Base-by-base conservation (phyloP, 2,888 invertebrate genomes). In the Epirrhoe tristata region DNA sequence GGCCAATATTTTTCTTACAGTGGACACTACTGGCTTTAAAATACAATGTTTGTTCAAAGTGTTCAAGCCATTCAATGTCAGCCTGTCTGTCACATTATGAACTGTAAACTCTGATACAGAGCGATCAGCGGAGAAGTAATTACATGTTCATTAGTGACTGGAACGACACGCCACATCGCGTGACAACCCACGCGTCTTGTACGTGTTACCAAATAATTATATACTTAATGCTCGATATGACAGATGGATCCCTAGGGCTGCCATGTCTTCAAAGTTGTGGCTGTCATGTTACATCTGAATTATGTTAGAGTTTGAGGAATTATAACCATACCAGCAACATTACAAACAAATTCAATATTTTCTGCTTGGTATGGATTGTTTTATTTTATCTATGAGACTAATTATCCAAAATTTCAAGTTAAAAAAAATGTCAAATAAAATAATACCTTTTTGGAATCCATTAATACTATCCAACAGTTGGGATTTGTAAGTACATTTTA, bases 61-160 rank as follows among this genome's bases (percentile, higher is more conserved):
- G 34, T 7, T 32, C 32, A 48, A 58, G 17, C 36, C 1, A 32
- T 52, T 52, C n/a, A 52, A 52, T 31, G 10, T 14, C 24, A 31
- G 17, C 24, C 16, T 32, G 8, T 32, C 46, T 31, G 32, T 31
- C 32, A 32, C n/a, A 55, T 39, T 17, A 54, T 39, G 46, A 59
- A 80, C 81, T 17, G 55, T 39, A 36, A 59, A 80, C 81, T 82
- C 81, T 81, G 76, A 77, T 77, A 76, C 70, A 71, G 74, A 79
- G 81, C 81, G 86, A 87, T 85, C 75, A 77, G 75, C 79, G 75
- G 80, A 83, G 82, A 83, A 84, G 86, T 89, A 90, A 90, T 90
- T 89, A 91, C 87, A 84, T 86, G 86, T 88, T 89, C 88, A 90
- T 90, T 90, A 89, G 81, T 79, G 82, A 81, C 81, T 77, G 77